A percentile compares a stretch with the other conserved stretches of the same genome.
These are phyloP conservation scores for Calidris pygmaea DNA, from an alignment of 2,113 vertebrate genomes.

Conservation along the genomic window DNA sequence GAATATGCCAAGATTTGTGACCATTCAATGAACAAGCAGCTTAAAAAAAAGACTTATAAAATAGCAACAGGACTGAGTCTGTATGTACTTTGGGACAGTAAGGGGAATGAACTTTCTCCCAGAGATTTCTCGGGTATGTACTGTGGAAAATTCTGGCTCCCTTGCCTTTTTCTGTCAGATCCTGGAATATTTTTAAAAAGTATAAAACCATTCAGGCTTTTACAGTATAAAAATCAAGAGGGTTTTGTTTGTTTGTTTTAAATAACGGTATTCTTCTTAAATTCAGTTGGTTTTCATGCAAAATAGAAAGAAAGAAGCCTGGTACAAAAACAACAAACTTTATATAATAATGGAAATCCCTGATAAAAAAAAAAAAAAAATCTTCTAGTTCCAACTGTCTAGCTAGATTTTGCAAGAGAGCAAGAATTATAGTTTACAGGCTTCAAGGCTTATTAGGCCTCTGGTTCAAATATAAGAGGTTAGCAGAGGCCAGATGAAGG, in stretches of 20 bases:
- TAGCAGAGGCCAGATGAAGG: background rate
- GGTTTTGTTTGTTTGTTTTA: background rate
- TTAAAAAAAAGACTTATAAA: background rate
- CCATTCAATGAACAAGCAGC: background rate
- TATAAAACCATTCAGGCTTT: background rate
- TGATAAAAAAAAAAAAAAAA: background rate
- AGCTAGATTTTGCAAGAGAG: background rate
- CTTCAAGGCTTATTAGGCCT: background rate
- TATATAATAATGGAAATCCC: background rate
- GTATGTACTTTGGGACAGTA: background rate
- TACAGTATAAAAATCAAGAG: background rate
- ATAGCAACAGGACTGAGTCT: background rate
- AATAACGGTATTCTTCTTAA: background rate
- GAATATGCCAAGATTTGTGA: background rate
- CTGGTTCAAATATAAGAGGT: background rate
- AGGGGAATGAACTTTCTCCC: background rate
- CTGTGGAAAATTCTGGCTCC: background rate
- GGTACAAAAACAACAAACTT: background rate
- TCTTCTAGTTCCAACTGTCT: background rate
- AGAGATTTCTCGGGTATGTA: background rate
- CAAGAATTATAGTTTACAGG: background rate
- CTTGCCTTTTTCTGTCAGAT: background rate
- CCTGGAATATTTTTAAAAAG: background rate
- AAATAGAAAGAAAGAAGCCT: background rate
- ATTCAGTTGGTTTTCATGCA: background rate